Evolutionary conservation across 2,113 vertebrate genomes (phyloP), one percentile per base, ranked within the genome.

Genomic region (Falco punctatus): DNA sequence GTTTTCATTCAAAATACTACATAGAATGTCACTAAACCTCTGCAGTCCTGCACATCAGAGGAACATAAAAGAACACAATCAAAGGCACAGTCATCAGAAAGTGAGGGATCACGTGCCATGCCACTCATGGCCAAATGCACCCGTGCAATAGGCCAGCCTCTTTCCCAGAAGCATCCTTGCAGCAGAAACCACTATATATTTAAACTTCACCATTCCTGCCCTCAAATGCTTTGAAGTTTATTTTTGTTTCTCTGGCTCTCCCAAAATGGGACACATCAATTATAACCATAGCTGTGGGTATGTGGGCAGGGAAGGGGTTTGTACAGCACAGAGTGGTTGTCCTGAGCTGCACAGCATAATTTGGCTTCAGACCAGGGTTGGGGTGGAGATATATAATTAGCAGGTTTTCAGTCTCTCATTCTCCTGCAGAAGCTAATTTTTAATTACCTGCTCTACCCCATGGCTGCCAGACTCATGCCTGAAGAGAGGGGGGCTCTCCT

Each of bases 101-200:
- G 38, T 0, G 17, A 26, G 33, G 67, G 35, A 12, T 11, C 38
- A 0, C 1, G 2, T 23, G 64, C 10, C 6, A 4, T 23, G 61
- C 66, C 7, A 0, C 11, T 24, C 27, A 12, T 1, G 32, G 71
- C 27, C 1, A 44, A 20, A 30, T 0, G 35, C 33, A 14, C n/a
- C 81, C 26, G 2, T 8, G 70, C 77, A 13, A 6, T 2, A 1
- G 10, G 21, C 2, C 3, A 79, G 44, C 5, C 24, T 13, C 32
- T 26, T 46, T 26, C 42, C 28, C 58, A 32, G 57, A n/a, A 12
- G 18, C 0, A 18, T 30, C 80, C 79, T 38, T 6, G 0, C 81
- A 22, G 86, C 78, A 67, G 16, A 38, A 42, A 14, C 58, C 2
- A 1, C 67, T 44, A 5, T 1, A 40, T 26, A 4, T 32, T 70